phyloP scores from a whole-genome alignment of 2,113 vertebrate species.

The Macaca nemestrina region DNA sequence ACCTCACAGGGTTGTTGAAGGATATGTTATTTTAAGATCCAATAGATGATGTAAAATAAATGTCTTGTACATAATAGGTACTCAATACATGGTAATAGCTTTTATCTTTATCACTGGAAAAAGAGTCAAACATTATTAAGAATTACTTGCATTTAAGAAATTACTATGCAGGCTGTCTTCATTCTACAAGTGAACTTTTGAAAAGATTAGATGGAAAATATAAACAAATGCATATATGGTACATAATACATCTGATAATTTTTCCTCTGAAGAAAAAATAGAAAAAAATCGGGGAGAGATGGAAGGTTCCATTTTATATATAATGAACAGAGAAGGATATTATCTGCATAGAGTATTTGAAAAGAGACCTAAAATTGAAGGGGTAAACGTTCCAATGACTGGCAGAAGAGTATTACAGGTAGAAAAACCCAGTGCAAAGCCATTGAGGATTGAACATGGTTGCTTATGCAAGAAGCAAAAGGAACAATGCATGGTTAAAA shows the following conservation, averaged over 20 bases:
- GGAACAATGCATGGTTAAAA: background rate
- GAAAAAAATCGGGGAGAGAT: rapidly evolving
- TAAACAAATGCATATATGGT: background rate
- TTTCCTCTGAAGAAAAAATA: background rate
- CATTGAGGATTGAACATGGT: background rate
- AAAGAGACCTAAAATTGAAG: background rate
- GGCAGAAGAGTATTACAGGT: background rate
- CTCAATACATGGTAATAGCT: background rate
- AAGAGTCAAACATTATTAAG: background rate
- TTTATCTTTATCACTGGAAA: background rate
- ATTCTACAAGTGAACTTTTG: background rate
- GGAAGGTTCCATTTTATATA: background rate
- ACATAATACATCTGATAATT: background rate
- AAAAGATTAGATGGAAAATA: background rate
- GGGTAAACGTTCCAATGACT: background rate
- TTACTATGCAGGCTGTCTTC: background rate
- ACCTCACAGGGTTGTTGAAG: background rate
- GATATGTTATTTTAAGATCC: background rate
- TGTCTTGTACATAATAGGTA: background rate
- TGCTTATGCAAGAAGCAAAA: background rate
- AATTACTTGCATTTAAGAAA: background rate
- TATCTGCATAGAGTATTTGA: background rate
- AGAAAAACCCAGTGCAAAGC: background rate
- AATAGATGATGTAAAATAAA: background rate
- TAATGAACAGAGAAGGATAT: background rate